A percentile compares a stretch with the other conserved stretches of the same genome.
These are phyloP conservation scores for Acanthisitta chloris DNA, from an alignment of 2,113 vertebrate species.

Conservation along the genomic window DNA sequence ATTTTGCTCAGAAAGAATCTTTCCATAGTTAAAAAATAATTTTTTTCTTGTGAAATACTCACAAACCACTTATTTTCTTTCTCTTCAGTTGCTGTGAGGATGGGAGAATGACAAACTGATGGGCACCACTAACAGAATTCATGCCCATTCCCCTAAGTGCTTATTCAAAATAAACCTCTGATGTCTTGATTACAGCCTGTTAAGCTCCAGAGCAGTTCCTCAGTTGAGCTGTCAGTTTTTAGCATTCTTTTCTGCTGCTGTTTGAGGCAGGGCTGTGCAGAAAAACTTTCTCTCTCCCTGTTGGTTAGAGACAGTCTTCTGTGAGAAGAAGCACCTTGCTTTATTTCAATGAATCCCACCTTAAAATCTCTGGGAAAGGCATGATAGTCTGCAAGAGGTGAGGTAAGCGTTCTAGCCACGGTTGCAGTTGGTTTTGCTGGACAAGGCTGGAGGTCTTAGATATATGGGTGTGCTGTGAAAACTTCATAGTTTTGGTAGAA, in stretches of 20 bases:
- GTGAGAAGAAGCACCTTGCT: neutral
- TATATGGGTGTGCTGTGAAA: neutral
- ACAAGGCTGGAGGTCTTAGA: neutral
- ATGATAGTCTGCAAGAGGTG: neutral
- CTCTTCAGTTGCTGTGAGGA: neutral
- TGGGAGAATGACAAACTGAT: neutral
- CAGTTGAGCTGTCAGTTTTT: neutral
- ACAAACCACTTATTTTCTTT: neutral
- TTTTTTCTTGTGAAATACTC: neutral
- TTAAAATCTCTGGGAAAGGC: neutral
- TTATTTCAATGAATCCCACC: neutral
- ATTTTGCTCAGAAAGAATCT: neutral
- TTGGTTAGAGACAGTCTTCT: neutral
- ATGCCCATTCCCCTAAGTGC: neutral
- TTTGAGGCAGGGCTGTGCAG: neutral
- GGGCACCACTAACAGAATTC: neutral
- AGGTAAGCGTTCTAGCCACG: neutral
- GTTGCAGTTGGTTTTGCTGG: neutral
- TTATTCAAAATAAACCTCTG: constrained; percentile 1
- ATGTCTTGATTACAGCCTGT: neutral
- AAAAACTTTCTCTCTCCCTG: neutral
- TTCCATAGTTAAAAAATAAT: neutral
- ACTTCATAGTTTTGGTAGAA: neutral
- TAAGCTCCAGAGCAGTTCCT: neutral
- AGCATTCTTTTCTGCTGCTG: neutral